Evolutionary conservation across 2,888 invertebrate genomes (phyloP).

Genomic region (Polyommatus iphigenia): DNA sequence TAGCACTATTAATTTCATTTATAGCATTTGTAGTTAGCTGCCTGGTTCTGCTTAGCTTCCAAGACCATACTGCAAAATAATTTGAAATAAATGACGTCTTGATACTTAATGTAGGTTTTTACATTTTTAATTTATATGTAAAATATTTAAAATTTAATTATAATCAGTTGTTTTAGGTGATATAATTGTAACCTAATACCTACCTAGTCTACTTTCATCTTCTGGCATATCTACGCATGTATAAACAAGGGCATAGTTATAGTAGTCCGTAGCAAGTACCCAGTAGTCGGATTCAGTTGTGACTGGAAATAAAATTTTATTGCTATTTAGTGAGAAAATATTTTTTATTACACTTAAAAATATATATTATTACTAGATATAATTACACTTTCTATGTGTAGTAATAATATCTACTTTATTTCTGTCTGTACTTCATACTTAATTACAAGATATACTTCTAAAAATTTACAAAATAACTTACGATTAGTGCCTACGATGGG

Average conservation of each 20-base stretch:
- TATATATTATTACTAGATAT: not conserved
- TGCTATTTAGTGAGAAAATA: not conserved
- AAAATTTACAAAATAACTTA: constrained; percentile 36
- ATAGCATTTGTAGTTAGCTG: constrained; percentile 40
- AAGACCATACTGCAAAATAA: constrained; percentile 53
- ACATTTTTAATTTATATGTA: no score
- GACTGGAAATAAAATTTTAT: constrained; percentile 46
- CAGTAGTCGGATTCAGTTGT: constrained; percentile 67
- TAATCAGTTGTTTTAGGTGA: not conserved
- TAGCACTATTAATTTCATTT: constrained; percentile 40
- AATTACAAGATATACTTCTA: not conserved
- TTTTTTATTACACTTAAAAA: not conserved
- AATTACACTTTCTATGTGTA: no score
- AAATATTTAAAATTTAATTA: no score
- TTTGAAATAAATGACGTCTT: not conserved
- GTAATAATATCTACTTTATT: no score
- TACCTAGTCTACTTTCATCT: constrained; percentile 54
- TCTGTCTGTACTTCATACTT: no score
- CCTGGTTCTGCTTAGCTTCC: constrained; percentile 61
- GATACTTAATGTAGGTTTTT: not conserved
- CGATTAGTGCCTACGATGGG: constrained; percentile 66
- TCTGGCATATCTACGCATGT: constrained; percentile 71
- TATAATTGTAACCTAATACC: constrained; percentile 24
- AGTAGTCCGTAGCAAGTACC: constrained; percentile 84
- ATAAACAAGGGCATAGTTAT: constrained; percentile 81